These are phyloP conservation scores for Procambarus clarkii DNA, from an alignment of 1,140 invertebrate genomes.

Conservation along the genomic window DNA sequence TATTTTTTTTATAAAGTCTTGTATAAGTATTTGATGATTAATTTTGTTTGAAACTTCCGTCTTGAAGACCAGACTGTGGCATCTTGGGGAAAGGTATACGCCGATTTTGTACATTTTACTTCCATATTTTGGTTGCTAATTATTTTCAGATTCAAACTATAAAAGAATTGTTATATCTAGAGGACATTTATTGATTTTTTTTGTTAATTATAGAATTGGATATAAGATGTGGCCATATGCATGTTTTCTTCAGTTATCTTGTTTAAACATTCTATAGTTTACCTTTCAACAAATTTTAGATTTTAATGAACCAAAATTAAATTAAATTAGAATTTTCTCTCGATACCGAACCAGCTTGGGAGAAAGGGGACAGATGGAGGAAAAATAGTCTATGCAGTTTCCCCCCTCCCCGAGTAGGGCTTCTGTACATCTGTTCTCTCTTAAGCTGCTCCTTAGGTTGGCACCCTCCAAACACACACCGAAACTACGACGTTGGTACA, in stretches of 20 bases:
- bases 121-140: neutral
- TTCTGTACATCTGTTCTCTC: too few relatives aligned
- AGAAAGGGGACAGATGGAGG: neutral
- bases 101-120: neutral
- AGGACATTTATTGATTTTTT: neutral
- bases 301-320: neutral
- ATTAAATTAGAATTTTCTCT: neutral
- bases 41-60: too few relatives aligned
- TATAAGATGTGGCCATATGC: conserved; percentile 5
- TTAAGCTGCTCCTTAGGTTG: too few relatives aligned
- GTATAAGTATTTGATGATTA: too few relatives aligned
- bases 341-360: neutral
- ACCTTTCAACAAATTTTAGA: neutral
- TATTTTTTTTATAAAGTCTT: too few relatives aligned
- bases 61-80: too few relatives aligned
- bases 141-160: neutral
- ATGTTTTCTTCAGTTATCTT: neutral
- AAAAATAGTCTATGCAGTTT: too few relatives aligned
- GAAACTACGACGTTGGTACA: too few relatives aligned
- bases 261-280: neutral
- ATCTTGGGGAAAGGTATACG: neutral
- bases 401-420: too few relatives aligned
- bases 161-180: neutral
- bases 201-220: conserved; percentile 3
- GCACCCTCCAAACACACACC: too few relatives aligned